Percentiles rank a stretch among this genome's conserved stretches.
Conservation (phyloP, 53 echinoderm and acorn worm genomes). For the Pentamera pediparva region DNA sequence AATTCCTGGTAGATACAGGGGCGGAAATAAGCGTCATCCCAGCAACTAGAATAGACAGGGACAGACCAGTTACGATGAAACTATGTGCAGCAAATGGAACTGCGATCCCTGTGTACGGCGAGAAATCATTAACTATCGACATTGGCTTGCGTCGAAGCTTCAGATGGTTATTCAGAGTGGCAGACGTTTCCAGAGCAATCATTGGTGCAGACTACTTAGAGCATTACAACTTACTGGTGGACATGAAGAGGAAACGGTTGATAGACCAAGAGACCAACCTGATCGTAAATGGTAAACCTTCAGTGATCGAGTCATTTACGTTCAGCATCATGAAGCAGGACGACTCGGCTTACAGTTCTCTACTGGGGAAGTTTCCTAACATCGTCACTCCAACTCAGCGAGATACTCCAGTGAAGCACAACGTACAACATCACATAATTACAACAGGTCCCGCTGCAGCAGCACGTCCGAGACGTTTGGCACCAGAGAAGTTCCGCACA, state of each 20-base stretch:
- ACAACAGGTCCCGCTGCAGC: constrained; percentile 41
- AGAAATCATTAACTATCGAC: constrained; percentile 26
- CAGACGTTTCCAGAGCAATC: constrained; percentile 32
- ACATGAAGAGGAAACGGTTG: constrained; percentile 24
- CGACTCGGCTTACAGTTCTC: background rate
- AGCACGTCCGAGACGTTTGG: constrained; percentile 40
- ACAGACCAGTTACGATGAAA: background rate
- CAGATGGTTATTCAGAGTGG: constrained; percentile 34
- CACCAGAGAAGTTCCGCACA: constrained; percentile 9
- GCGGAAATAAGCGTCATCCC: constrained; percentile 52
- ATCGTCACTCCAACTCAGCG: background rate
- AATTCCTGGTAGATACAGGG: constrained; percentile 34
- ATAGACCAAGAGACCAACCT: constrained; percentile 30
- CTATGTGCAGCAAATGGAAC: constrained; percentile 32
- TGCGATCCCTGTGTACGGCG: constrained; percentile 18
- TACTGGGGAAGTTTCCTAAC: background rate
- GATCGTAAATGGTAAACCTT: constrained; percentile 17
- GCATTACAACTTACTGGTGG: constrained; percentile 30
- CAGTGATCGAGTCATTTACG: background rate
- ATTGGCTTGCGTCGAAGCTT: constrained; percentile 27
- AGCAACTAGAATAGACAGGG: constrained; percentile 19
- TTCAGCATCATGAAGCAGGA: background rate
- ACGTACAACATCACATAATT: constrained; percentile 44
- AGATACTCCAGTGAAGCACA: constrained; percentile 20
- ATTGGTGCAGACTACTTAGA: constrained; percentile 45